Evolutionary conservation across 1,140 invertebrate genomes (phyloP).

Genomic region (Eueides isabella): DNA sequence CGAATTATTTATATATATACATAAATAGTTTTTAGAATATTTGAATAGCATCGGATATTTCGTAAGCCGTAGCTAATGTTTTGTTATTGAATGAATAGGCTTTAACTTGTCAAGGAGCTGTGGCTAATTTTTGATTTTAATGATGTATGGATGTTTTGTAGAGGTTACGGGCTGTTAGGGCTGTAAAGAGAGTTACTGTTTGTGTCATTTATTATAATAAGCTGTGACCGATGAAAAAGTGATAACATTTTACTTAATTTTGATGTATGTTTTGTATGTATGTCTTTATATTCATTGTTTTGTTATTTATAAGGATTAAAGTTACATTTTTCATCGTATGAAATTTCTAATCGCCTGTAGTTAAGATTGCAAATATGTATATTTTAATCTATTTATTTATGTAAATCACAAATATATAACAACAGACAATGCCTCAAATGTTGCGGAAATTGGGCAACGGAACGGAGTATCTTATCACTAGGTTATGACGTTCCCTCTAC

Average conservation of each 20-base stretch:
- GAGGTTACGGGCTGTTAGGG: not conserved
- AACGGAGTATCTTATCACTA: too few relatives aligned
- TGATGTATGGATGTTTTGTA: not conserved
- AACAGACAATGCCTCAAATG: too few relatives aligned
- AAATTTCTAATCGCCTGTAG: too few relatives aligned
- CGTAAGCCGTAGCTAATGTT: constrained; percentile 48
- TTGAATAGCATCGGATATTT: constrained; percentile 59
- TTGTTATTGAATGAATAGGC: constrained; percentile 33
- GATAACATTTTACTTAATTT: not conserved
- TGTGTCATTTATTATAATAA: not conserved
- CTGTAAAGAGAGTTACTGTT: not conserved
- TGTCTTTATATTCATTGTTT: too few relatives aligned
- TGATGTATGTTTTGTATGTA: too few relatives aligned
- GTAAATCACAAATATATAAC: too few relatives aligned
- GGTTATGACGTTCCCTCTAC: too few relatives aligned
- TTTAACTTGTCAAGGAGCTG: constrained; percentile 33
- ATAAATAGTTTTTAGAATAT: constrained; percentile 69
- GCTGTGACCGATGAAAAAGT: not conserved
- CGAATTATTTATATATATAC: constrained; percentile 49
- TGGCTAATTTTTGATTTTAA: constrained; percentile 26
- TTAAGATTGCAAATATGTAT: too few relatives aligned
- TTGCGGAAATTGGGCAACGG: too few relatives aligned
- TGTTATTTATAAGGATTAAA: too few relatives aligned
- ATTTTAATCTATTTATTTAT: too few relatives aligned
- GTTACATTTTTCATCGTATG: too few relatives aligned